phyloP scores from a whole-genome alignment of 2,888 invertebrate genomes.

The Cephus spinipes region DNA sequence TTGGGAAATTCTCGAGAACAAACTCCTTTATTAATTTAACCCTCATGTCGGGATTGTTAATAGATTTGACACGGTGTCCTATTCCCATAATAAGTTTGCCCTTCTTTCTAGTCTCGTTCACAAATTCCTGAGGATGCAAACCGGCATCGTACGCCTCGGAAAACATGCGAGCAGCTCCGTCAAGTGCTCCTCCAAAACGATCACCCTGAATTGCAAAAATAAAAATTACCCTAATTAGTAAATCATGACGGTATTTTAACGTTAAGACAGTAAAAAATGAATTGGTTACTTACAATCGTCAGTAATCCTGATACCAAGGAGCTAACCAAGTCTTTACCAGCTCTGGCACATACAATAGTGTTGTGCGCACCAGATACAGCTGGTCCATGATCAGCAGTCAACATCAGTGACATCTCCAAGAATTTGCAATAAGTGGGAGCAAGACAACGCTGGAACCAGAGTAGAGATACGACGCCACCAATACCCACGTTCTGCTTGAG shows the following conservation, averaged over 20 bases:
- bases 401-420: slow-evolving; percentile 98
- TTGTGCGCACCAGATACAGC: slow-evolving; percentile 99
- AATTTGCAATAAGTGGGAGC: slow-evolving; percentile 96
- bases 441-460: slow-evolving; percentile 98
- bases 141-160: slow-evolving; percentile 96
- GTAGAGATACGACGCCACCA: slow-evolving; percentile 94
- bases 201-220: slow-evolving; percentile 78
- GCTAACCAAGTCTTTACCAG: slow-evolving; percentile 97
- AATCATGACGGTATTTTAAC: not conserved
- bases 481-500: slow-evolving; percentile 96
- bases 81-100: slow-evolving; percentile 99
- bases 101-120: slow-evolving; percentile 96
- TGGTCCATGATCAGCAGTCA: slow-evolving; percentile 98
- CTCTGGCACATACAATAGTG: slow-evolving; percentile 96
- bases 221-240: not conserved
- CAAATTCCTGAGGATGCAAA: slow-evolving; percentile 97
- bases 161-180: slow-evolving; percentile 98
- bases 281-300: slow-evolving; percentile 84
- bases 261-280: not conserved
- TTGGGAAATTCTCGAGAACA: slow-evolving; percentile 93
- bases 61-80: slow-evolving; percentile 90
- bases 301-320: slow-evolving; percentile 95
- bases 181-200: slow-evolving; percentile 97
- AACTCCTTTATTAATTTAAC: slow-evolving; percentile 97
- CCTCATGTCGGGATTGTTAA: slow-evolving; percentile 99